Evolutionary conservation across 2,888 invertebrate species (phyloP).

Genomic region (Hoplodrina blanda): DNA sequence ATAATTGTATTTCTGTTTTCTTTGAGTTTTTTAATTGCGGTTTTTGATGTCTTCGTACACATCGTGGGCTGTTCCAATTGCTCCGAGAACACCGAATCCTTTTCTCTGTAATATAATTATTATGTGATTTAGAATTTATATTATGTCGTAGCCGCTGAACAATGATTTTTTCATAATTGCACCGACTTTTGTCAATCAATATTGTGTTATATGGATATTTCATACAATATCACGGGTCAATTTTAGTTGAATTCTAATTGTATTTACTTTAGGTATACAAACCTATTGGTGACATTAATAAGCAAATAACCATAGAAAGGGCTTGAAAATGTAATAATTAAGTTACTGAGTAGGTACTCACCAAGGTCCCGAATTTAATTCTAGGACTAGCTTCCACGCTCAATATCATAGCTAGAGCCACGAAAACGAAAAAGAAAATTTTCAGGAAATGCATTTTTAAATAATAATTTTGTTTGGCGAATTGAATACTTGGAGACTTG

Average conservation of each 20-base stretch:
- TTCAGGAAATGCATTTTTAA: slow-evolving; percentile 26
- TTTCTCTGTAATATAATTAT: slow-evolving; percentile 14
- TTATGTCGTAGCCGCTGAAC: no score
- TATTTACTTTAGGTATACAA: no score
- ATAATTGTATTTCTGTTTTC: background rate
- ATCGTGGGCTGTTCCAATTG: slow-evolving; percentile 22
- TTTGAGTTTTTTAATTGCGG: background rate
- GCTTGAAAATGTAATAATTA: no score
- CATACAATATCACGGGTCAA: no score
- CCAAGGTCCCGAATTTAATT: background rate
- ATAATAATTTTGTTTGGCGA: background rate
- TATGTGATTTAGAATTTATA: no score
- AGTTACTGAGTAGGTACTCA: background rate
- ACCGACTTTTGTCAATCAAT: no score
- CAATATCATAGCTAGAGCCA: slow-evolving; percentile 27
- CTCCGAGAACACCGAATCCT: slow-evolving; percentile 13
- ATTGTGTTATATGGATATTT: no score
- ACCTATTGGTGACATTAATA: no score
- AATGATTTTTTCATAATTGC: no score
- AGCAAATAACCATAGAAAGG: no score
- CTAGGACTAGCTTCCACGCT: slow-evolving; percentile 19
- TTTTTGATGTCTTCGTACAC: slow-evolving; percentile 18
- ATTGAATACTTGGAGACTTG: background rate
- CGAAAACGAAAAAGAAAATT: slow-evolving; percentile 9
- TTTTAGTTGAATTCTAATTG: no score